Percentiles rank a stretch among this genome's conserved stretches.
Evolutionary conservation across 2,113 vertebrate species (phyloP).

Genomic region (Corydoras maculifer): DNA sequence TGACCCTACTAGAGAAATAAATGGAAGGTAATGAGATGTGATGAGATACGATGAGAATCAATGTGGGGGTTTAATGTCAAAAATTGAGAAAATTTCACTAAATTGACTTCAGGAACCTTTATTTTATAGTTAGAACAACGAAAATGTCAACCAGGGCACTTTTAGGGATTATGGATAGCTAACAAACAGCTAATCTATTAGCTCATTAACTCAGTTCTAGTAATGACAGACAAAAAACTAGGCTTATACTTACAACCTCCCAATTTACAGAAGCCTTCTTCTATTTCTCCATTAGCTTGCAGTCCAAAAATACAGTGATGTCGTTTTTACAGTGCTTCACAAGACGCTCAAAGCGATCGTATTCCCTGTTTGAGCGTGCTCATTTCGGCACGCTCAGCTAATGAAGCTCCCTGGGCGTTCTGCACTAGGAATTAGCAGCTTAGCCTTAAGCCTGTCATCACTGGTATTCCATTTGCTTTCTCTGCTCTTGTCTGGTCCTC

Average conservation of each 20-base stretch:
- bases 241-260: not conserved
- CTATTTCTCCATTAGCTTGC: not conserved
- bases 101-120: not conserved
- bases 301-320: slow-evolving; percentile 9
- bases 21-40: too few species aligned
- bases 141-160: not conserved
- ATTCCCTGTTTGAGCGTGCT: slow-evolving; percentile 21
- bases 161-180: too few species aligned
- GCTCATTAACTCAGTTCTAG: not conserved
- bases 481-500: not conserved
- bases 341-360: slow-evolving; percentile 5
- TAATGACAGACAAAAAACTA: not conserved
- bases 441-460: too few species aligned
- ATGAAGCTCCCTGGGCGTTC: too few species aligned
- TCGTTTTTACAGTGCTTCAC: slow-evolving; percentile 1
- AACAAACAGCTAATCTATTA: not conserved
- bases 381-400: slow-evolving; percentile 3
- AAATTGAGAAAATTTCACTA: too few species aligned
- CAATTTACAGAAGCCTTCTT: not conserved
- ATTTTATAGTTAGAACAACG: not conserved
- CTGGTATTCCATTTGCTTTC: too few species aligned
- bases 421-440: too few species aligned
- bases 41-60: too few species aligned
- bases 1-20: too few species aligned
- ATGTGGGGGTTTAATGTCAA: not conserved